Evolutionary conservation across 1,140 invertebrate species (phyloP).

Genomic region (Zaprionus camerounensis): DNA sequence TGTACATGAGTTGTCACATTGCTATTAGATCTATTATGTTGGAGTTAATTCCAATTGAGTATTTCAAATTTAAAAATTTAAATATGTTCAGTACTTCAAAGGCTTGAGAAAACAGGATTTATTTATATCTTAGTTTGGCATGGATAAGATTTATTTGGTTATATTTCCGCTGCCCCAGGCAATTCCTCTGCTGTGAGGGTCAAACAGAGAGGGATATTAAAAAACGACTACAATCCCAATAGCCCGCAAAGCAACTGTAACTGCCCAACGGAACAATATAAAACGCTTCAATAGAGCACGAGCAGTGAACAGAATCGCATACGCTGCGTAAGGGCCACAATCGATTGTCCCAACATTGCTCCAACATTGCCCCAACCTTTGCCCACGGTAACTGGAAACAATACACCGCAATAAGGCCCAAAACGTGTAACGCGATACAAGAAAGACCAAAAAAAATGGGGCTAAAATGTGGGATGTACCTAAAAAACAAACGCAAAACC

Average conservation of each 20-base stretch:
- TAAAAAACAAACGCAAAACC: slow-evolving; percentile 13
- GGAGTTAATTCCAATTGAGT: background rate
- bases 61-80: background rate
- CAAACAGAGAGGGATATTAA: slow-evolving; percentile 31
- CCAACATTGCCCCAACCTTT: slow-evolving; percentile 27
- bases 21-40: slow-evolving; percentile 32
- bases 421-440: slow-evolving; percentile 37
- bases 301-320: slow-evolving; percentile 63
- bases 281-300: slow-evolving; percentile 49
- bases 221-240: slow-evolving; percentile 27
- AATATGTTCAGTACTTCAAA: background rate
- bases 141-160: slow-evolving; percentile 23
- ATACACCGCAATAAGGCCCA: slow-evolving; percentile 53
- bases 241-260: slow-evolving; percentile 28
- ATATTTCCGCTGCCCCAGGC: background rate
- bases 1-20: slow-evolving; percentile 58
- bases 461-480: slow-evolving; percentile 14
- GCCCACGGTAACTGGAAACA: slow-evolving; percentile 55
- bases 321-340: slow-evolving; percentile 47
- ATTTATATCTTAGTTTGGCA: background rate
- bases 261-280: slow-evolving; percentile 45
- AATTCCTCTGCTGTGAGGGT: background rate
- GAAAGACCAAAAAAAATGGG: slow-evolving; percentile 12
- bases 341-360: slow-evolving; percentile 43
- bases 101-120: background rate